These are phyloP conservation scores for Amazonetta brasiliensis DNA, from an alignment of 2,797 vertebrate genomes.

Conservation along the genomic window DNA sequence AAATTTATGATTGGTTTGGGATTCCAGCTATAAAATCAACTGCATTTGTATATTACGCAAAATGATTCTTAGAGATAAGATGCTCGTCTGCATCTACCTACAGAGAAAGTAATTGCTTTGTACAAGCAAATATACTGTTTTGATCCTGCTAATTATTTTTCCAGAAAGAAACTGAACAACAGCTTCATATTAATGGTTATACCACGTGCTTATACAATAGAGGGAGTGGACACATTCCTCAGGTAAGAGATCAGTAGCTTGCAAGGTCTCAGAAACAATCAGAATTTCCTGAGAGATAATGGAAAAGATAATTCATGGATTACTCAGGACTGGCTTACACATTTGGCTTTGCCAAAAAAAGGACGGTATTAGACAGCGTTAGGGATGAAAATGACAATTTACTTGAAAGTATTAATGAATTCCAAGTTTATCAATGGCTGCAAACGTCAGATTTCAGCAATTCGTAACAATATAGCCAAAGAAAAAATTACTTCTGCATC, in stretches of 20 bases:
- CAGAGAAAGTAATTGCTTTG: neutral
- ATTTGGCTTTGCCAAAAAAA: constrained; percentile 38
- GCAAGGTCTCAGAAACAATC: constrained; percentile 63
- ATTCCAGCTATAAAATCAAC: neutral
- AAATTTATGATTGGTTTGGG: neutral
- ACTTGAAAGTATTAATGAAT: neutral
- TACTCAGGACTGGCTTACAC: constrained; percentile 59
- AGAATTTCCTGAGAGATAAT: constrained; percentile 76
- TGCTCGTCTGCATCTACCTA: neutral
- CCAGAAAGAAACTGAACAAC: constrained; percentile 40
- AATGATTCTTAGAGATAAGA: neutral
- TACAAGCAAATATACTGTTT: neutral
- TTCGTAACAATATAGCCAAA: neutral
- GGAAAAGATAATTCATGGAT: constrained; percentile 66
- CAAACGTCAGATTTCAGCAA: neutral
- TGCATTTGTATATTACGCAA: neutral
- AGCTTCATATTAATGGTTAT: neutral
- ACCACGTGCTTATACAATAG: constrained; percentile 6
- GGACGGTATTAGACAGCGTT: neutral
- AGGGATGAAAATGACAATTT: neutral
- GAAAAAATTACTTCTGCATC: neutral
- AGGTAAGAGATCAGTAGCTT: constrained; percentile 69
- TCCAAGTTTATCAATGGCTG: neutral
- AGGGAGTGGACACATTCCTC: constrained; percentile 72
- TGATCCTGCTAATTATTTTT: neutral